Evolutionary conservation across 2,113 vertebrate genomes (phyloP), one percentile per base, ranked within the genome.

Genomic region (Gymnarchus niloticus): DNA sequence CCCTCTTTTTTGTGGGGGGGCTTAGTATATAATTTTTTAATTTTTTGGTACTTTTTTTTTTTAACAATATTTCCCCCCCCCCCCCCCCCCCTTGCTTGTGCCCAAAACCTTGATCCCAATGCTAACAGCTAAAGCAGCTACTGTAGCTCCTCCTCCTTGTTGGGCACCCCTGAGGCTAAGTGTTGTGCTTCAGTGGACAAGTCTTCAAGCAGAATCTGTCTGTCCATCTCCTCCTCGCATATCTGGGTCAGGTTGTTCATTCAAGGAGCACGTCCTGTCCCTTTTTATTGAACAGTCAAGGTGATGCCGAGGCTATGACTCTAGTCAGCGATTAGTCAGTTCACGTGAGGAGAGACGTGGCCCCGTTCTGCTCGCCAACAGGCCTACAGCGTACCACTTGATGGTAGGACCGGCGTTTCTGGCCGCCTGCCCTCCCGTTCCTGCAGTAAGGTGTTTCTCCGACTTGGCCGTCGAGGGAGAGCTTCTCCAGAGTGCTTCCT

Each of bases 251-350:
- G 25, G 59, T n/a, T 25, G n/a, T 4, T 2, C n/a, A 2, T 25
- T 52, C n/a, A 8, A 81, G 28, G 19, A 33, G 48, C 80, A 21
- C 17, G 5, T 56, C 25, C 51, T 0, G 4, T 56, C 44, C 4
- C 77, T n/a, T n/a, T 23, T 49, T 44, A 3, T n/a, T 23, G 78
- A 81, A 28, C 48, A n/a, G 48, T 48, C 46, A 28, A 25, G 46
- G 25, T 33, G 51, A 81, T 52, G 28, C 19, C n/a, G 77, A 33
- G 48, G 80, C n/a, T 81, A 49, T 81, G 52, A n/a, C 33, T 51
- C 48, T 33, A 28, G 80, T 81, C n/a, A 54, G 21, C 49, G 80
- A 81, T 81, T 81, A 81, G 80, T 25, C 21, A 33, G n/a, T 54
- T 33, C n/a, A 82, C 49, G 56, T 56, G 56, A 82, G 51, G 51